A percentile compares a stretch with the other conserved stretches of the same genome.
Evolutionary conservation across 2,888 invertebrate genomes (phyloP).

Genomic region (Ganaspis brasiliensis): DNA sequence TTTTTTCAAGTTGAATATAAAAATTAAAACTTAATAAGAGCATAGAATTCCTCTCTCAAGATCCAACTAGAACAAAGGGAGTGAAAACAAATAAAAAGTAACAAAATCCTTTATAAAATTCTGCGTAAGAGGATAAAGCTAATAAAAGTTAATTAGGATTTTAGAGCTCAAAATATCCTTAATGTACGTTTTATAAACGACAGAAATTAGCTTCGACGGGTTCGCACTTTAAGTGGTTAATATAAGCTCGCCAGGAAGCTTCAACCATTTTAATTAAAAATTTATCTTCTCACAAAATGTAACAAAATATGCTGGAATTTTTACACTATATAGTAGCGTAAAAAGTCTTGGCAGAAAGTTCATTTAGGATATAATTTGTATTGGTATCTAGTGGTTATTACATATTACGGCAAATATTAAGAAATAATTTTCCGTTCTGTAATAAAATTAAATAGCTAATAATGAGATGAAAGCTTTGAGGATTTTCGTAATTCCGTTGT

Average conservation of each 20-base stretch:
- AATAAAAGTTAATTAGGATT: conserved; percentile 14
- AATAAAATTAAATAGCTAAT: not conserved
- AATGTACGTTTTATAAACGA: conserved; percentile 18
- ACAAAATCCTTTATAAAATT: conserved; percentile 15
- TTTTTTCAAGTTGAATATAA: not conserved
- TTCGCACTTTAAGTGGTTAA: conserved; percentile 15
- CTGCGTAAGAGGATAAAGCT: conserved; percentile 3
- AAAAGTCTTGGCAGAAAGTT: not conserved
- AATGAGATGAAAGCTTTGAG: not conserved
- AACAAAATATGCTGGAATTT: conserved; percentile 12
- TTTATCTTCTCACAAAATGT: conserved; percentile 15
- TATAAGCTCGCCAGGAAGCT: conserved; percentile 11
- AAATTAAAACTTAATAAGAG: not conserved
- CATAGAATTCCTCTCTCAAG: not conserved
- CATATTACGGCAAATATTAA: not conserved
- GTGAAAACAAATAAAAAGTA: not conserved
- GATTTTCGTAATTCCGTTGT: not conserved
- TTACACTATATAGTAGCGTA: not conserved
- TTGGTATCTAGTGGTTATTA: not conserved
- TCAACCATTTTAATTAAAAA: conserved; percentile 15
- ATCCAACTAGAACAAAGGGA: not conserved
- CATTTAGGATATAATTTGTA: conserved; percentile 1
- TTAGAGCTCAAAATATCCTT: conserved; percentile 11
- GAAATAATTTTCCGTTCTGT: not conserved
- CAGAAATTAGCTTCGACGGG: conserved; percentile 14